A percentile compares a stretch with the other conserved stretches of the same genome.
These are phyloP conservation scores for Myotis myotis DNA, from an alignment of 2,797 vertebrate species.

Conservation along the genomic window DNA sequence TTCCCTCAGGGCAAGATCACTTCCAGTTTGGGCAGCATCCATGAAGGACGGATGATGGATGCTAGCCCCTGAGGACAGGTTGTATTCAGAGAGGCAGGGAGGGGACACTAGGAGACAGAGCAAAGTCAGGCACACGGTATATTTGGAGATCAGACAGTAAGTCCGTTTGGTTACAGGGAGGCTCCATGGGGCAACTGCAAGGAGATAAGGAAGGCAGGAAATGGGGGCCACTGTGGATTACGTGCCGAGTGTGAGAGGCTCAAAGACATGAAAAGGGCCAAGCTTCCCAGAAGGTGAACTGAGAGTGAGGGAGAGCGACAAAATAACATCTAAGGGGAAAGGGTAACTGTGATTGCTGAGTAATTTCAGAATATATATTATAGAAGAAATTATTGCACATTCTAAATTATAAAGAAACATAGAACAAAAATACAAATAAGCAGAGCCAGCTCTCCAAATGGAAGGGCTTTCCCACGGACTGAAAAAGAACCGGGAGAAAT, in stretches of 20 bases:
- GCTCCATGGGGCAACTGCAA: accelerated
- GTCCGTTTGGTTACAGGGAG: not conserved
- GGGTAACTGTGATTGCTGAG: not conserved
- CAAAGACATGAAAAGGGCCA: not conserved
- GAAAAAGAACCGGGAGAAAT: not conserved
- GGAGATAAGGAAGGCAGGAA: not conserved
- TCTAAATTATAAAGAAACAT: constrained; percentile 5
- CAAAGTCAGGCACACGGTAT: accelerated
- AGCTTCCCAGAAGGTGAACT: not conserved
- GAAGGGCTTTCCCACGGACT: not conserved
- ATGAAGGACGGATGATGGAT: not conserved
- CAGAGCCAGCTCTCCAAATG: not conserved
- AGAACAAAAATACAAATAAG: not conserved
- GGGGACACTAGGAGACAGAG: not conserved
- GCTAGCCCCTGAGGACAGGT: accelerated
- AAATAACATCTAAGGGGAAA: not conserved
- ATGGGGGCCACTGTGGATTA: not conserved
- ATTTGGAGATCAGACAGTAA: not conserved
- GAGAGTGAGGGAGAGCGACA: not conserved
- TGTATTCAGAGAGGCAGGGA: not conserved
- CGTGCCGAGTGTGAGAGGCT: not conserved
- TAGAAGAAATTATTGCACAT: not conserved
- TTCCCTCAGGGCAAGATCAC: not conserved
- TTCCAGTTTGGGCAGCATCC: not conserved
- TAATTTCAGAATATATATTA: not conserved